Percentiles rank a stretch among this genome's conserved stretches.
phyloP scores from a whole-genome alignment of 1,140 invertebrate genomes.

The Saccostrea cuccullata region DNA sequence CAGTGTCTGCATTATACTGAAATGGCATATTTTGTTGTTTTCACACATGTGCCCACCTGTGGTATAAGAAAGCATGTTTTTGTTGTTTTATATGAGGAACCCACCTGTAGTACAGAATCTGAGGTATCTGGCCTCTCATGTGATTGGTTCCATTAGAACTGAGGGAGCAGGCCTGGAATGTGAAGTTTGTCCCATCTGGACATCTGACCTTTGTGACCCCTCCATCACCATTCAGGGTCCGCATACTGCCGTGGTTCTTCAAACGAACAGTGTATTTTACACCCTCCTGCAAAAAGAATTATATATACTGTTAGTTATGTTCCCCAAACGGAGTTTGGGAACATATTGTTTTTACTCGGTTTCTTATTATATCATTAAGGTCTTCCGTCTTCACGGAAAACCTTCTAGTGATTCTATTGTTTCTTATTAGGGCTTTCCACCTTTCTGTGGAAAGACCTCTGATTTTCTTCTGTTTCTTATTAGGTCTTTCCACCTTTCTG shows the following conservation, averaged over 20 bases:
- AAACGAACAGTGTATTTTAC: constrained; percentile 93
- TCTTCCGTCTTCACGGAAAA: no score
- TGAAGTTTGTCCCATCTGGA: constrained; percentile 94
- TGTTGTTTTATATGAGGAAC: background rate
- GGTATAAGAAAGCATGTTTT: background rate
- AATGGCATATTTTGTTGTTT: no score
- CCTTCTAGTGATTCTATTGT: no score
- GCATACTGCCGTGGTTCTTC: constrained; percentile 89
- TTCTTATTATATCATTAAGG: no score
- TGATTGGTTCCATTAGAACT: constrained; percentile 97
- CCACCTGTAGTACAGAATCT: constrained; percentile 90
- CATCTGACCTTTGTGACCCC: constrained; percentile 91
- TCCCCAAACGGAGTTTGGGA: no score
- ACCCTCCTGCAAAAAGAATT: constrained; percentile 84
- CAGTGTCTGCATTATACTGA: no score
- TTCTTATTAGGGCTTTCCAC: no score
- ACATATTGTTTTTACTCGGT: no score
- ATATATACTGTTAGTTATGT: background rate
- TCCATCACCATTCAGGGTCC: constrained; percentile 95
- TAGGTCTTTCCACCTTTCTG: no score
- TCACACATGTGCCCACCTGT: no score
- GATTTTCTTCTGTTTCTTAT: no score
- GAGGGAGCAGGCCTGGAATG: constrained; percentile 93
- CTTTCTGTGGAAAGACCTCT: no score
- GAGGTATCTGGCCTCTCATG: constrained; percentile 95